Base-by-base conservation (phyloP, 2,113 vertebrate genomes). In the Oryzias woworae region DNA sequence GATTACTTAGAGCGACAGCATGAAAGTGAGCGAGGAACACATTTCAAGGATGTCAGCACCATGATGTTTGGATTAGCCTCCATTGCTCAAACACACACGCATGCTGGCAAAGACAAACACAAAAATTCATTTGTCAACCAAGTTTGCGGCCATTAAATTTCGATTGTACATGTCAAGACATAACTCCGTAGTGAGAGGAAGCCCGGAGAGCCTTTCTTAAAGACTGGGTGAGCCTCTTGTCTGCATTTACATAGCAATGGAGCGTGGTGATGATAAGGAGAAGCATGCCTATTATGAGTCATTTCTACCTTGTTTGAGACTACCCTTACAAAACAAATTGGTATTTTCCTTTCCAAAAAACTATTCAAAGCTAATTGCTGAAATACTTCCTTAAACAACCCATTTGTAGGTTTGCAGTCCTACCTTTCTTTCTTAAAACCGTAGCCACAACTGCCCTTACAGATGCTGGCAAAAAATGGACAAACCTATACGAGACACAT, bases 61-160 rank as follows among this genome's bases (percentile, higher is more conserved):
- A 36, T 36, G 42, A 42, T 84, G 78, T 87, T 87, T 85, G 62
- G 62, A 28, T 80, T 83, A 78, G 83, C 78, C 58, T 14, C 3
- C 4, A 4, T 41, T 41, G 57, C 63, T 73, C 60, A 69, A 68
- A 66, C 51, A 74, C 58, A 66, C 42, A 58, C 20, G 20, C 36
- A 47, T 26, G 23, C 43, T 1, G 26, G 63, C 71, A 55, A 45
- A 54, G 73, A 58, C 75, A 83, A 24, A 54, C 68, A 42, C 53
- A 31, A 59, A 67, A 56, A 62, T 75, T 69, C 12, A 77, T 83
- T 77, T 74, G 69, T 83, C 73, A 49, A 55, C 57, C 56, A 80
- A 80, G 85, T 82, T 83, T 77, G 82, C 56, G 67, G 53, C 62
- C 62, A 55, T 65, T 61, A 58, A 67, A 78, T 79, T 74, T 48